Evolutionary conservation across 2,113 vertebrate species (phyloP), one percentile per base, ranked within the genome.

Genomic region (Galemys pyrenaicus): DNA sequence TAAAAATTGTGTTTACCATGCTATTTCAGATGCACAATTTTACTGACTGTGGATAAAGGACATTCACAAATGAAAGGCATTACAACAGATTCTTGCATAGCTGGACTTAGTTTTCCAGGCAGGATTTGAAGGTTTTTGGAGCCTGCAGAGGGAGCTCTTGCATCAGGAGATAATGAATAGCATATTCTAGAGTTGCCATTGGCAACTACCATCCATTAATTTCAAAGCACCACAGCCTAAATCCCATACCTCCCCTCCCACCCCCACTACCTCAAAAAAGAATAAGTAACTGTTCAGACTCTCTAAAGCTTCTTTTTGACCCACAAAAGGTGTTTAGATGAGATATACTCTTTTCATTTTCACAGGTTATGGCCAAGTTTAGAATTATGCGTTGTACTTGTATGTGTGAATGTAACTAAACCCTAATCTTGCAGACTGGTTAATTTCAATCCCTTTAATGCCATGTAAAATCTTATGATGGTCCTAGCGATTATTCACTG

Each of bases 111-210:
- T 24, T 58, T 87, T 41, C 56, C 54, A 20, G 2, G 0, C 9
- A 67, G 35, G 9, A 51, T 3, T 67, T 62, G 49, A 78, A 41
- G 46, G 94, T 20, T 70, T 44, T 22, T 87, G 37, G 54, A 95
- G 37, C 97, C 98, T 98, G 97, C 92, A 98, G 97, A 96, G 98
- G 98, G 98, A 98, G 98, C 96, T 78, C 97, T 97, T n/a, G 67
- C 81, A 96, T 94, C 41, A 95, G 89, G 84, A 97, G 81, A 97
- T 70, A 87, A 75, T 37, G 60, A 91, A 71, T 58, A 87, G 60
- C 54, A 51, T 46, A 83, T 82, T 71, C 81, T 39, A 6, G 35
- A 84, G 56, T 74, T 87, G 41, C 62, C 82, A 65, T 82, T 85
- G 62, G 17, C 30, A 39, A 54, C 51, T n/a, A 35, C 17, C 11